Evolutionary conservation across 2,113 vertebrate genomes (phyloP), one percentile per base, ranked within the genome.

Genomic region (Charina bottae): DNA sequence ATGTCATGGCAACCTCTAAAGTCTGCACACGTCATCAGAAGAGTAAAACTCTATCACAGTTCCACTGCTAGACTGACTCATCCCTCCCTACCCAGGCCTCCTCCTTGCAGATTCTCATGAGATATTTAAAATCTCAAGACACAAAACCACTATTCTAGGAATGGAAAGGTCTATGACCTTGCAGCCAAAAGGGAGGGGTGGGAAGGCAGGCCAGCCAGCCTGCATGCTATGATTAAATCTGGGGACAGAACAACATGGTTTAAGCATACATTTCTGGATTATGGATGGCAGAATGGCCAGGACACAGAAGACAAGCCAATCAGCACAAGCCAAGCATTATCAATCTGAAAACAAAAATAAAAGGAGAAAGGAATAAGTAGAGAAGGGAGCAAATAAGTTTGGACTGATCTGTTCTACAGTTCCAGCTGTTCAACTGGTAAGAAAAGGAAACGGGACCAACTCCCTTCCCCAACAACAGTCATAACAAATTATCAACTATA

Each of bases 141-240:
- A 85, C 26, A 83, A 37, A 83, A 21, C 49, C 88, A 88, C 11
- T 62, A 87, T 90, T 88, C 83, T 64, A 64, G 58, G 68, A 88
- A 84, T 64, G 85, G 56, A 90, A 83, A 88, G 83, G 62, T 54
- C 64, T 56, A 8, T 62, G 92, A 83, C 89, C 62, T 90, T 59
- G 33, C 17, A 42, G 72, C 33, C 62, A 33, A 60, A 62, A n/a
- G 0, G 10, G 42, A 88, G 55, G 9, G 17, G 6, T 59, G 33
- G 28, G 12, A 26, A 72, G 53, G 60, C 26, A 21, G 23, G 33
- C 26, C 11, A 55, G 33, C 33, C 49, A 19, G 53, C 8, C 10
- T 78, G 33, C 33, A 78, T 78, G 17, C 33, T 78, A 23, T 42
- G 53, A 28, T 59, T 59, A n/a, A 56, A 33, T 26, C 26, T 88